Conservation (phyloP, 2,797 vertebrate species). For the Pristis pectinata region DNA sequence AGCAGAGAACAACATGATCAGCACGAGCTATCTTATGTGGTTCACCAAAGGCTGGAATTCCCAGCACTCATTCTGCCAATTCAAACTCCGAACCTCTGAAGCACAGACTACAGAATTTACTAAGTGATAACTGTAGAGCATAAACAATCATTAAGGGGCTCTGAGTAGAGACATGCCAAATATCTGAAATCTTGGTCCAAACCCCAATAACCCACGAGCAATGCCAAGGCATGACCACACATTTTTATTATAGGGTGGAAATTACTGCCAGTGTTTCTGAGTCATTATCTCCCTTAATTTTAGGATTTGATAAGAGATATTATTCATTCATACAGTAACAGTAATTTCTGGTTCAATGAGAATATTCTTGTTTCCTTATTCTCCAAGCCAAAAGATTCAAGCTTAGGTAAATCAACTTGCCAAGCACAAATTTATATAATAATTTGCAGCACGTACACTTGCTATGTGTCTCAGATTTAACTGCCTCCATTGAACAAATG, state of each 20-base stretch:
- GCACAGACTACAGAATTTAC: not conserved
- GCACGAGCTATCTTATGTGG: not conserved
- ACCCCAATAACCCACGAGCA: not conserved
- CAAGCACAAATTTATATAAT: not conserved
- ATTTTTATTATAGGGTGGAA: not conserved
- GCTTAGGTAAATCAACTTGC: not conserved
- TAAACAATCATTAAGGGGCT: not conserved
- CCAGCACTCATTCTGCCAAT: not conserved
- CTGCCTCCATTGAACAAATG: not conserved
- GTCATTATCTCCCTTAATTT: not conserved
- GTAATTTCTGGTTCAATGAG: not conserved
- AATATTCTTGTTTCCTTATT: not conserved
- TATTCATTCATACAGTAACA: not conserved
- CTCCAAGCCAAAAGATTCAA: not conserved
- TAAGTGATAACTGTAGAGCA: not conserved
- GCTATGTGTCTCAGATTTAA: not conserved
- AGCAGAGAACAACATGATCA: not conserved
- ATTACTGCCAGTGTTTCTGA: not conserved
- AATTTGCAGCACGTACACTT: not conserved
- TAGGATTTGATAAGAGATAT: not conserved
- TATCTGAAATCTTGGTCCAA: not conserved
- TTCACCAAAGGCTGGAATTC: not conserved
- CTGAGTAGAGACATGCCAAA: not conserved
- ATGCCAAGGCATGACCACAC: not conserved
- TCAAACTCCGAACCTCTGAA: not conserved